phyloP scores from a whole-genome alignment of 1,140 invertebrate genomes.

The Popillia japonica region DNA sequence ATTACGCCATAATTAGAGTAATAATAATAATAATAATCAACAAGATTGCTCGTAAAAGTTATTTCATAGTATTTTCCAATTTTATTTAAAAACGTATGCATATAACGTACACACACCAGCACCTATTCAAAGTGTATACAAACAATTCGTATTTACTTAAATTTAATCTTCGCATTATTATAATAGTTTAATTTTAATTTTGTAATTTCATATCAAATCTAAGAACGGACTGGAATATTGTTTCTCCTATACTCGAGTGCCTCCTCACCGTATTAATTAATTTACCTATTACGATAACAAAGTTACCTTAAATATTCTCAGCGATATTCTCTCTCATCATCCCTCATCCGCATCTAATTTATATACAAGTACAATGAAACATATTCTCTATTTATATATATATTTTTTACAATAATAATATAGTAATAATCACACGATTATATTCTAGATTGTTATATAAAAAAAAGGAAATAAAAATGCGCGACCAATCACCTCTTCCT shows the following conservation, averaged over 20 bases:
- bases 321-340: not conserved
- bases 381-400: conserved; percentile 16
- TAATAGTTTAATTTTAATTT: not conserved
- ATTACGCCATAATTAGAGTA: conserved; percentile 12
- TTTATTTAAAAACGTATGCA: not conserved
- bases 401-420: conserved; percentile 2
- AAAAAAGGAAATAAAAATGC: conserved; percentile 11
- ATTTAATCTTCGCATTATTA: not conserved
- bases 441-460: conserved; percentile 9
- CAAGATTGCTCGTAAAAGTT: conserved; percentile 14
- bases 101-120: conserved; percentile 9
- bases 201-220: no score
- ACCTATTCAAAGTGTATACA: conserved; percentile 11
- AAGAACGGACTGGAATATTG: no score
- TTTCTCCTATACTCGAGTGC: not conserved
- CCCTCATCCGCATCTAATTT: not conserved
- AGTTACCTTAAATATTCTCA: not conserved
- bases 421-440: conserved; percentile 33
- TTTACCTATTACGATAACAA: not conserved
- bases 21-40: conserved; percentile 17
- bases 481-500: not conserved
- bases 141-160: not conserved
- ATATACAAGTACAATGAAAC: conserved; percentile 28
- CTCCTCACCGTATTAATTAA: not conserved
- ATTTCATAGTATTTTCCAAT: not conserved